These are phyloP conservation scores for Calonectris borealis DNA, from an alignment of 2,113 vertebrate genomes.

Conservation along the genomic window DNA sequence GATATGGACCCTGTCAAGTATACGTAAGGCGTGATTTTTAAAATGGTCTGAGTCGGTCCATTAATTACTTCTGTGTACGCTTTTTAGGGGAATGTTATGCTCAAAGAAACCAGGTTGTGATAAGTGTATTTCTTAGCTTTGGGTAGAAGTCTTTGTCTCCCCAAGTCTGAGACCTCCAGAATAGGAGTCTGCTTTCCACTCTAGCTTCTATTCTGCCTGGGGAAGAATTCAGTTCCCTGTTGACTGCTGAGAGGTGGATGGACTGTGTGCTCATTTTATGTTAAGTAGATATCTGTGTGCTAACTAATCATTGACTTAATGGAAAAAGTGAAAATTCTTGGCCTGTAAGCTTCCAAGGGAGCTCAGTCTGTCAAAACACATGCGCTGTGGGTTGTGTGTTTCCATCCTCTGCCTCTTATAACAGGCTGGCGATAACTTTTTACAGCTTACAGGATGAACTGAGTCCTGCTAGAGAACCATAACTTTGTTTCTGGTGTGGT, in stretches of 20 bases:
- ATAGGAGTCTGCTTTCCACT: not conserved
- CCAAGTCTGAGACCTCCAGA: not conserved
- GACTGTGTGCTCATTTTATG: not conserved
- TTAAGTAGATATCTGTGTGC: not conserved
- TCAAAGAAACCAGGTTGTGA: not conserved
- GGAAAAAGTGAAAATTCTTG: not conserved
- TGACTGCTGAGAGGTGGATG: not conserved
- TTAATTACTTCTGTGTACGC: not conserved
- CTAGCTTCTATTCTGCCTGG: not conserved
- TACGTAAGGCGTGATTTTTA: not conserved
- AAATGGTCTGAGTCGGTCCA: not conserved
- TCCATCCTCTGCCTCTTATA: not conserved
- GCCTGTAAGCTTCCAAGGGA: not conserved
- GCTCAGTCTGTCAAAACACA: not conserved
- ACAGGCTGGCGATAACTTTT: not conserved
- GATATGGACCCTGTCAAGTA: slow-evolving; percentile 44
- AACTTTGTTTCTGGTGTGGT: not conserved
- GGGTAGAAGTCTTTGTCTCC: not conserved
- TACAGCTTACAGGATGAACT: not conserved
- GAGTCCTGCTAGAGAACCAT: not conserved
- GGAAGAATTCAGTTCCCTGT: not conserved
- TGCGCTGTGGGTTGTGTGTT: not conserved
- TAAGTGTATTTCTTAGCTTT: not conserved
- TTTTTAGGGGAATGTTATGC: not conserved
- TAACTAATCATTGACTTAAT: not conserved